phyloP scores from a whole-genome alignment of 2,888 invertebrate genomes.

The Platycheirus albimanus region DNA sequence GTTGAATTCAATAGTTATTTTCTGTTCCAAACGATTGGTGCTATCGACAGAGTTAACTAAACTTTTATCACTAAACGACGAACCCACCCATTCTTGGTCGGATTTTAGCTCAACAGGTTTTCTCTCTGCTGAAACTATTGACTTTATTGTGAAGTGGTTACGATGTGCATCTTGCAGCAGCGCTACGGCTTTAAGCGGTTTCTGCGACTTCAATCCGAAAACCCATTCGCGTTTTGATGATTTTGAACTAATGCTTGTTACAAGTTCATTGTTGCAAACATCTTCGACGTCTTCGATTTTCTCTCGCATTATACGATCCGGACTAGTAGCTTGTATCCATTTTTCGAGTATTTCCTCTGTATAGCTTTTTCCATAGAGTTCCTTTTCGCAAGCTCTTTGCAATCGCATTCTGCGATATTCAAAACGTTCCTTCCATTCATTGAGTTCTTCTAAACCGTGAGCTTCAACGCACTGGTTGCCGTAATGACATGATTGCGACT shows the following conservation, averaged over 20 bases:
- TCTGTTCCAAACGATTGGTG: conserved; percentile 79
- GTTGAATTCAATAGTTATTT: conserved; percentile 85
- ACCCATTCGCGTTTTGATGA: conserved; percentile 86
- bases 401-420: conserved; percentile 86
- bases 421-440: conserved; percentile 89
- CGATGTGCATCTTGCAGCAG: conserved; percentile 88
- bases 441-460: conserved; percentile 88
- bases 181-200: conserved; percentile 85
- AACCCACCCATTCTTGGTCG: conserved; percentile 84
- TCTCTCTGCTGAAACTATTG: conserved; percentile 77
- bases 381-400: conserved; percentile 87
- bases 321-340: conserved; percentile 86
- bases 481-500: conserved; percentile 86
- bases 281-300: conserved; percentile 85
- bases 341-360: conserved; percentile 87
- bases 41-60: conserved; percentile 12
- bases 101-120: conserved; percentile 82
- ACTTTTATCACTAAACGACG: conserved; percentile 47
- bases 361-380: conserved; percentile 85
- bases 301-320: conserved; percentile 86
- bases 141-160: conserved; percentile 86
- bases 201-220: conserved; percentile 84
- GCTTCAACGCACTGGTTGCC: conserved; percentile 90
- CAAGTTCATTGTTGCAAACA: conserved; percentile 85
- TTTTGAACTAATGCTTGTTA: conserved; percentile 86